A percentile compares a stretch with the other conserved stretches of the same genome.
Evolutionary conservation across 1,140 invertebrate species (phyloP).

Genomic region (Stegodyphus dumicola): DNA sequence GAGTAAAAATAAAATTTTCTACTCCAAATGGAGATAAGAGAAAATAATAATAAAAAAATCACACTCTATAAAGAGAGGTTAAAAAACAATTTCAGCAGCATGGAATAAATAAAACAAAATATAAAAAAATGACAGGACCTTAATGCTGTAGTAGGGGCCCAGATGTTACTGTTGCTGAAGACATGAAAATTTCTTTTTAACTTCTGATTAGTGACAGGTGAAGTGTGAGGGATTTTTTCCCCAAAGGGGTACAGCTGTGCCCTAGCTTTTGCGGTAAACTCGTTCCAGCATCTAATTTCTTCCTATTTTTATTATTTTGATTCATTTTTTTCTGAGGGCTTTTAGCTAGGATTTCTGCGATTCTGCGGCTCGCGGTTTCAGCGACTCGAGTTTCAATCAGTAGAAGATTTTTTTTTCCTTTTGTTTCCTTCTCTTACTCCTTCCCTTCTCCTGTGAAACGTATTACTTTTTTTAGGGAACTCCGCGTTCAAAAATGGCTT

Average conservation of each 20-base stretch:
- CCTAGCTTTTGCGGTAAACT: conserved; percentile 44
- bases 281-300: conserved; percentile 47
- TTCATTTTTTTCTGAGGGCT: conserved; percentile 20
- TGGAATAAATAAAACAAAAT: conserved; percentile 14
- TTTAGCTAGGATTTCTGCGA: conserved; percentile 25
- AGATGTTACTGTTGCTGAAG: conserved; percentile 52
- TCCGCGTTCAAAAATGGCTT: conserved; percentile 10
- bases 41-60: too few relatives aligned
- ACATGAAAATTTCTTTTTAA: conserved; percentile 49
- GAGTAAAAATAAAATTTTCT: too few relatives aligned
- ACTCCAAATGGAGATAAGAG: too few relatives aligned
- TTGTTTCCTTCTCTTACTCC: neutral
- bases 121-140: conserved; percentile 25
- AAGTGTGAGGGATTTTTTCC: conserved; percentile 48
- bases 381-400: conserved; percentile 48
- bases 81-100: conserved; percentile 41
- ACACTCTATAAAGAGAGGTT: conserved; percentile 37
- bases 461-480: neutral
- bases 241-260: conserved; percentile 39
- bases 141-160: conserved; percentile 28
- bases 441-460: conserved; percentile 4
- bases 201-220: conserved; percentile 52
- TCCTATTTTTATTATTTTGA: conserved; percentile 24
- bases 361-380: conserved; percentile 37
- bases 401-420: neutral